Base-by-base conservation (phyloP, 2,113 vertebrate genomes). In the Takifugu flavidus region DNA sequence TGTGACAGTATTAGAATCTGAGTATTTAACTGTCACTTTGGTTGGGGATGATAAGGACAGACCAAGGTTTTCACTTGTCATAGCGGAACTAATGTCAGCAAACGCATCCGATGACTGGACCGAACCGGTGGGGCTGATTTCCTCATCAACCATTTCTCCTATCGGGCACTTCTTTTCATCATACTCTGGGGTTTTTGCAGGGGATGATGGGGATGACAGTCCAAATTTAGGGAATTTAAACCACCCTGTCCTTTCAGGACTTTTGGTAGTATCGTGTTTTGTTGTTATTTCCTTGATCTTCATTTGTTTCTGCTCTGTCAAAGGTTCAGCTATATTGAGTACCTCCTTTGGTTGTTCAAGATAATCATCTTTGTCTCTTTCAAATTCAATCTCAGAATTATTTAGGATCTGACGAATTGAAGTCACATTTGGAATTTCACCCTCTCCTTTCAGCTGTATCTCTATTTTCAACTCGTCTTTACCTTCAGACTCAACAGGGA, bases 61-160 rank as follows among this genome's bases (percentile, higher is more conserved):
- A 31, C 60, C 73, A 44, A 63, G 15, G 27, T 74, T 77, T 67
- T 92, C 90, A 66, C 87, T 90, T 52, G 86, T 89, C 62, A 84
- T 49, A 56, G 88, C 69, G 31, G 90, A 92, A 75, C 91, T 92
- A 44, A 89, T 56, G 67, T 92, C 91, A 54, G 89, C 89, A 60
- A 91, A 92, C 15, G 84, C 89, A 11, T 92, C 91, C 10, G 91
- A 91, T 62, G 91, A 91, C 53, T 77, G 86, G 14, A 90, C 45
- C 4, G 91, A 92, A 27, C 52, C 72, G 25, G 86, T 86, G 4
- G 81, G 75, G 60, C 91, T 92, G 8, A 79, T 7, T 58, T 85
- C 86, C 1, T 89, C 87, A 13, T 86, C 79, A 44, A 34, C 49
- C 2, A 56, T 60, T 51, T 74, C 79, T 53, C 59, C 74, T 25